Percentiles rank a stretch among this genome's conserved stretches.
These are phyloP conservation scores for Eurystomus gularis DNA, from an alignment of 2,113 vertebrate genomes.

Conservation along the genomic window DNA sequence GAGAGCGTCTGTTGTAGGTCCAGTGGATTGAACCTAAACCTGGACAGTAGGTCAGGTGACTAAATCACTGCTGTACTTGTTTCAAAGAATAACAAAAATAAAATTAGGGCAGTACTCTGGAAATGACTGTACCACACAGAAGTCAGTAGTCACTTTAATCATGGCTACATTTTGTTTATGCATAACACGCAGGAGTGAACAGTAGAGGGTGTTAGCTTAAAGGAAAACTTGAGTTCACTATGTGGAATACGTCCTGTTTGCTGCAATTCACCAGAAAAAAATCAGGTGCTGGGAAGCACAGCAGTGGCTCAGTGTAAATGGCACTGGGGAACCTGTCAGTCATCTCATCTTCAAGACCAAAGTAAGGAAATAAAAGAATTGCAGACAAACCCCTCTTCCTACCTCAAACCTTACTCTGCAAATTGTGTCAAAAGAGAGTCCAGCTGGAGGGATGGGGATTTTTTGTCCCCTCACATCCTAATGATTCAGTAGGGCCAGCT, in stretches of 20 bases:
- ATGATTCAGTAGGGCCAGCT: neutral
- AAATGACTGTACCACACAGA: neutral
- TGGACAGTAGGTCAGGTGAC: neutral
- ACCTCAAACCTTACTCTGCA: neutral
- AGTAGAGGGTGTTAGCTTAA: constrained; percentile 55
- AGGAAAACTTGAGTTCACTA: neutral
- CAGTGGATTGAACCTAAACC: too few relatives aligned
- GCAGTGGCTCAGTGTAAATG: neutral
- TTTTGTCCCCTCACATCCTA: neutral
- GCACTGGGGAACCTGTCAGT: neutral
- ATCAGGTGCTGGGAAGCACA: neutral
- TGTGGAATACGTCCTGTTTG: neutral
- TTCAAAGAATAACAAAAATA: neutral
- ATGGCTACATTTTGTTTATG: neutral
- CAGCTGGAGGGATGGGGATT: neutral
- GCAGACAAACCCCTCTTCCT: neutral
- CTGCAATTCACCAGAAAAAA: neutral
- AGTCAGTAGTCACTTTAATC: neutral
- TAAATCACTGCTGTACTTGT: neutral
- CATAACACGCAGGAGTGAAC: constrained; percentile 1
- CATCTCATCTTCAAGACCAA: neutral
- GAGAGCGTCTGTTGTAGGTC: too few relatives aligned
- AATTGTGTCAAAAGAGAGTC: neutral
- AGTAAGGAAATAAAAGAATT: neutral
- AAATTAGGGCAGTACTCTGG: neutral